Percentiles rank a stretch among this genome's conserved stretches.
phyloP scores from a whole-genome alignment of 2,113 vertebrate genomes.

The Semnopithecus entellus region DNA sequence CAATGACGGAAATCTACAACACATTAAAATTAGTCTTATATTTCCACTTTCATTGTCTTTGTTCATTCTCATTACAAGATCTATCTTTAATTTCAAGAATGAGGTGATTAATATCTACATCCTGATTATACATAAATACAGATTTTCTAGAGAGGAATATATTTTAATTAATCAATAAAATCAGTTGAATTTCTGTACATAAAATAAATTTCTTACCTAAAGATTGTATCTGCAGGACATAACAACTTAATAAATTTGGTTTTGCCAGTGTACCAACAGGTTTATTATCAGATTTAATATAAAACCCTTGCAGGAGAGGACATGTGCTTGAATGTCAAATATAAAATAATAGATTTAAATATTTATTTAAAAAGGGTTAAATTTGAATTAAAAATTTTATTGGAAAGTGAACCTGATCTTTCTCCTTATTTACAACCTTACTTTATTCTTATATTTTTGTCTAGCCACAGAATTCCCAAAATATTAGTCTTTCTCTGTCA shows the following conservation, averaged over 20 bases:
- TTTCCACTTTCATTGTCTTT: not conserved
- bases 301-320: not conserved
- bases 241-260: not conserved
- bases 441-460: not conserved
- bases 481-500: not conserved
- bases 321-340: not conserved
- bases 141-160: not conserved
- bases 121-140: not conserved
- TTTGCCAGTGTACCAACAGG: not conserved
- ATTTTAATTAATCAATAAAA: conserved; percentile 32
- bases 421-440: not conserved
- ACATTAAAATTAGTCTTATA: not conserved
- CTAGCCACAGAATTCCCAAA: not conserved
- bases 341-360: not conserved
- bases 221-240: not conserved
- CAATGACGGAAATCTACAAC: not conserved
- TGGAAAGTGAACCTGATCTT: not conserved
- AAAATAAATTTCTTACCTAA: not conserved
- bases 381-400: conserved; percentile 29
- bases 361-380: not conserved
- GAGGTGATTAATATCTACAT: not conserved
- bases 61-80: not conserved
- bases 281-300: not conserved
- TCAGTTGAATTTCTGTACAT: not conserved
- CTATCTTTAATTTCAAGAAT: not conserved